Conservation (phyloP, 2,888 invertebrate genomes). For the Bellardia pandia region DNA sequence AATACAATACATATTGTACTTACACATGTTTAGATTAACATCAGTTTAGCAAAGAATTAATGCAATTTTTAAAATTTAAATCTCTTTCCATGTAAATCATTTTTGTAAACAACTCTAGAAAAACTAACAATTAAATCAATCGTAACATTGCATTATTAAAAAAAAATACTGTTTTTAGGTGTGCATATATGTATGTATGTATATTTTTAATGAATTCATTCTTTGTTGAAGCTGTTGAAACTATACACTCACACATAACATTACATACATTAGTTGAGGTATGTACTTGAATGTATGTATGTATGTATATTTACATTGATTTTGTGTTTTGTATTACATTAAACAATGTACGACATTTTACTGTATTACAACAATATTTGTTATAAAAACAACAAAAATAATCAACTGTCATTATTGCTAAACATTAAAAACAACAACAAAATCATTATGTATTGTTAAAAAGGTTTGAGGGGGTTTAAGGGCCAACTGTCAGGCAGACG, state of each 20-base stretch:
- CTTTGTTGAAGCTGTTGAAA: background rate
- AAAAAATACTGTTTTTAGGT: too few relatives aligned
- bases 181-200: too few relatives aligned
- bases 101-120: too few relatives aligned
- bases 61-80: too few relatives aligned
- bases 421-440: slow-evolving; percentile 62
- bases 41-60: background rate
- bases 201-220: background rate
- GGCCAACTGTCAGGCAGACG: background rate
- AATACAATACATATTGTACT: background rate
- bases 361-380: slow-evolving; percentile 33
- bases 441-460: slow-evolving; percentile 57
- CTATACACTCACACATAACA: background rate
- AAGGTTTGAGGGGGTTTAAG: background rate
- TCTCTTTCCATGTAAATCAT: too few relatives aligned
- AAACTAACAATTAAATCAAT: too few relatives aligned
- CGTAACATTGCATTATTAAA: too few relatives aligned
- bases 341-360: slow-evolving; percentile 26
- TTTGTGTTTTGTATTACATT: slow-evolving; percentile 27
- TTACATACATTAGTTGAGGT: background rate
- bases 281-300: background rate
- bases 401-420: slow-evolving; percentile 58
- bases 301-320: background rate
- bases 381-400: slow-evolving; percentile 55
- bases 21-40: background rate